phyloP scores from a whole-genome alignment of 2,888 invertebrate species.

The Apamea epomidion region DNA sequence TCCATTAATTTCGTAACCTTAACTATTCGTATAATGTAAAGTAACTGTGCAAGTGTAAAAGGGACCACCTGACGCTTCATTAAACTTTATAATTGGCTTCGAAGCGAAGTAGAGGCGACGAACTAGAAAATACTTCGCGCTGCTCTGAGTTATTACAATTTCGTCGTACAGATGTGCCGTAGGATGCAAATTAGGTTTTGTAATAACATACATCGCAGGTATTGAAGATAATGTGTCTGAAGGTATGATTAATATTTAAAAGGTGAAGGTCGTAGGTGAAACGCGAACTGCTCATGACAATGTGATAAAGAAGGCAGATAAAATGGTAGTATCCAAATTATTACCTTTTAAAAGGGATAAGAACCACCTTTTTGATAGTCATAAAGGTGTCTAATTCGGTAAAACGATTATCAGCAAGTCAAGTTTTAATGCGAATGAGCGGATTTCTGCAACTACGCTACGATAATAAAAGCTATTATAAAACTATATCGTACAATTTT shows the following conservation, averaged over 20 bases:
- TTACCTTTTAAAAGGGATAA: not conserved
- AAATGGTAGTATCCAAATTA: not conserved
- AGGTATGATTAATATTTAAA: not conserved
- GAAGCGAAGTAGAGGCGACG: slow-evolving; percentile 62
- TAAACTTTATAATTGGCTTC: slow-evolving; percentile 79
- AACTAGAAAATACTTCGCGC: slow-evolving; percentile 72
- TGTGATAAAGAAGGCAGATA: not conserved
- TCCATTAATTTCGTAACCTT: slow-evolving; percentile 65
- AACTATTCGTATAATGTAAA: slow-evolving; percentile 65
- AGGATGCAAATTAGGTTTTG: slow-evolving; percentile 58
- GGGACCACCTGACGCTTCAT: slow-evolving; percentile 71
- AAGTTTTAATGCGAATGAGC: not conserved
- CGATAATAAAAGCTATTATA: not conserved
- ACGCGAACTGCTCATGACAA: not conserved
- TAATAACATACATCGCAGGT: slow-evolving; percentile 40
- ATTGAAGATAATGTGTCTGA: not conserved
- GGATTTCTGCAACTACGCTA: not conserved
- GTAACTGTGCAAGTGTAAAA: slow-evolving; percentile 65
- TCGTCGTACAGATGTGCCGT: slow-evolving; percentile 51
- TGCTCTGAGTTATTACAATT: slow-evolving; percentile 62
- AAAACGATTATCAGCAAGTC: not conserved
- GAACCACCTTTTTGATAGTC: not conserved
- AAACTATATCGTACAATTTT: not conserved
- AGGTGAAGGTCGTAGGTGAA: not conserved
- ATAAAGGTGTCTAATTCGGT: not conserved